These are phyloP conservation scores for Rotaria macrura DNA, from an alignment of 2,888 invertebrate genomes.

Conservation along the genomic window DNA sequence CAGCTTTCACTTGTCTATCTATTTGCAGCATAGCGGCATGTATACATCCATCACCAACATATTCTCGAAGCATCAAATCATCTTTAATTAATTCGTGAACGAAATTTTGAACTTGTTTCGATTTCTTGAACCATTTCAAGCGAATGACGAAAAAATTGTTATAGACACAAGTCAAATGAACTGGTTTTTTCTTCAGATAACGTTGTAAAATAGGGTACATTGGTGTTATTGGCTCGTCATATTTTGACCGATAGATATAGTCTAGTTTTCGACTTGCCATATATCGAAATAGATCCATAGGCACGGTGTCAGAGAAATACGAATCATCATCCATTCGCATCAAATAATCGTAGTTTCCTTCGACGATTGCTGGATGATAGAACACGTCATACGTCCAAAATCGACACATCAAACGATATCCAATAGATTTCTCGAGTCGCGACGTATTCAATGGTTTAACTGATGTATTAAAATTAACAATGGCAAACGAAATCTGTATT, in stretches of 20 bases:
- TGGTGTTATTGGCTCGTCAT: not conserved
- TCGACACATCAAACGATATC: not conserved
- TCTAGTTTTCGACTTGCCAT: not conserved
- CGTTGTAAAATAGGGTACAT: not conserved
- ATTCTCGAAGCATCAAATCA: not conserved
- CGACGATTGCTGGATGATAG: not conserved
- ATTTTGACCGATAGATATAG: not conserved
- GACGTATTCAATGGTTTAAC: not conserved
- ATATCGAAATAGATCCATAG: not conserved
- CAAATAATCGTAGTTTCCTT: not conserved
- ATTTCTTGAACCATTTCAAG: not conserved
- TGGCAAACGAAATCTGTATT: not conserved
- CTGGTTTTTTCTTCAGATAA: no score
- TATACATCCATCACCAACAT: not conserved
- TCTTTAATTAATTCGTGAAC: not conserved
- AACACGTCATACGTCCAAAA: not conserved
- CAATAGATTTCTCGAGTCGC: not conserved
- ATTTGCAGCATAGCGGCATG: not conserved
- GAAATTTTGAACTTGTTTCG: not conserved
- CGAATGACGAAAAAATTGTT: not conserved
- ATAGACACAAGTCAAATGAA: not conserved
- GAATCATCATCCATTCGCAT: constrained; percentile 4
- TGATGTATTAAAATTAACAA: not conserved
- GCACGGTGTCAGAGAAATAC: not conserved
- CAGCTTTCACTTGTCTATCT: not conserved